Conservation (phyloP, 2,888 invertebrate species). For the Troides oblongomaculatus region DNA sequence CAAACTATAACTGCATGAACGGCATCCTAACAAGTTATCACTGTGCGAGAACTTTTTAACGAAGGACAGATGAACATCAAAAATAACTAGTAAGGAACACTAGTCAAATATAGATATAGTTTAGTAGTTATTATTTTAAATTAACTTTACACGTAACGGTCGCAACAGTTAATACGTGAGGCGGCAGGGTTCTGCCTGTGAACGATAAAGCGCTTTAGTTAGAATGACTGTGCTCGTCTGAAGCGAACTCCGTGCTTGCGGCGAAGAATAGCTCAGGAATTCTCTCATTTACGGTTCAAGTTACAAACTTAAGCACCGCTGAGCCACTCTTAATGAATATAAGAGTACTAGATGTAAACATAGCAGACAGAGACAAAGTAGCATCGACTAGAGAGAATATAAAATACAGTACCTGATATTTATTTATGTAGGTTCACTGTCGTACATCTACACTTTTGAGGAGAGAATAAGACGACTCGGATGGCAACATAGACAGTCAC, state of each 20-base stretch:
- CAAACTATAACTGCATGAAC: too few species aligned
- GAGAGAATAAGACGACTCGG: too few species aligned
- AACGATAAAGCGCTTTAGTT: constrained; percentile 75
- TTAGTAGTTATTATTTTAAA: constrained; percentile 9
- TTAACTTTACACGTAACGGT: constrained; percentile 30
- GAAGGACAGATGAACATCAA: too few species aligned
- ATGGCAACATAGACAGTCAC: too few species aligned
- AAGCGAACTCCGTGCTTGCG: constrained; percentile 52
- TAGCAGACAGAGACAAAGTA: neutral
- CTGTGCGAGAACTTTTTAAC: too few species aligned
- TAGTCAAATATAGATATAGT: neutral
- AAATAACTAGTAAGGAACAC: too few species aligned
- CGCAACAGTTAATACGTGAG: constrained; percentile 46
- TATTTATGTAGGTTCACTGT: too few species aligned
- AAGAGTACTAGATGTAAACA: neutral
- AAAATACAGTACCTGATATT: too few species aligned
- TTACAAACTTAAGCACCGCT: constrained; percentile 34
- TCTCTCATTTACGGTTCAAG: constrained; percentile 36
- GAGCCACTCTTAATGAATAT: constrained; percentile 4
- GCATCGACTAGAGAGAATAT: too few species aligned
- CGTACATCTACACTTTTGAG: too few species aligned
- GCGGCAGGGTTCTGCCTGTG: constrained; percentile 53
- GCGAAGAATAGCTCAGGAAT: constrained; percentile 46
- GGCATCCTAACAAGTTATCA: too few species aligned
- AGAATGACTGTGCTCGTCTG: constrained; percentile 55